Evolutionary conservation across 2,888 invertebrate genomes (phyloP).

Genomic region (Melieria picta): DNA sequence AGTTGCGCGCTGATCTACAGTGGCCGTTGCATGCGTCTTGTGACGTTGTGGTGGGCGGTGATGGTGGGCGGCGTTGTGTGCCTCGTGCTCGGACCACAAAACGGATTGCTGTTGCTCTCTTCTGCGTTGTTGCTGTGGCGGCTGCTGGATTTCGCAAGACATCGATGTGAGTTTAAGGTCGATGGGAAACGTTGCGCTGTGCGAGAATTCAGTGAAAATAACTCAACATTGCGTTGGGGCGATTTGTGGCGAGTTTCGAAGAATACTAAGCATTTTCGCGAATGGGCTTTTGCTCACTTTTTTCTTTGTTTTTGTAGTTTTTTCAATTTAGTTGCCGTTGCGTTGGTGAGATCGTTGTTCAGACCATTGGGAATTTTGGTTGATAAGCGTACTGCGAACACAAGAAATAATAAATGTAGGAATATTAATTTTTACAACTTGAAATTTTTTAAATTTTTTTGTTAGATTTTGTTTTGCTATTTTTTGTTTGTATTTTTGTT

Average conservation of each 20-base stretch:
- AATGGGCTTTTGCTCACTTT: constrained; percentile 16
- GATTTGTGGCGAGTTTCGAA: not conserved
- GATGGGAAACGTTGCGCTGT: constrained; percentile 15
- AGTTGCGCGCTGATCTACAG: not conserved
- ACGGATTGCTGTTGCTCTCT: constrained; percentile 19
- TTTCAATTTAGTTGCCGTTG: constrained; percentile 8
- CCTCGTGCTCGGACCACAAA: not conserved
- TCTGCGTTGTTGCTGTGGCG: constrained; percentile 26
- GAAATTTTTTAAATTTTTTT: constrained; percentile 7
- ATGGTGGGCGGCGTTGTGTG: constrained; percentile 24
- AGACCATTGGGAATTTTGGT: constrained; percentile 13
- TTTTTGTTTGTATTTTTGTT: constrained; percentile 3
- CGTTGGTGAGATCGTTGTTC: not conserved
- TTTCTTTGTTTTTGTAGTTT: constrained; percentile 28
- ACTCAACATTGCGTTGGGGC: constrained; percentile 27
- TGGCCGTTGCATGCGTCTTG: not conserved
- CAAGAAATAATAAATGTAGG: not conserved
- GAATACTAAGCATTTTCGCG: constrained; percentile 12
- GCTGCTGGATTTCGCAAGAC: constrained; percentile 42
- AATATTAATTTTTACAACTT: not conserved
- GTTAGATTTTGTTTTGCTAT: constrained; percentile 8
- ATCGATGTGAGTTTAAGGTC: constrained; percentile 41
- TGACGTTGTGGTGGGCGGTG: constrained; percentile 1
- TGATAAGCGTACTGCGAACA: constrained; percentile 10
- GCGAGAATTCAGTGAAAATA: constrained; percentile 27